phyloP scores from a whole-genome alignment of 2,797 vertebrate genomes.

The Girardinus metallicus region DNA sequence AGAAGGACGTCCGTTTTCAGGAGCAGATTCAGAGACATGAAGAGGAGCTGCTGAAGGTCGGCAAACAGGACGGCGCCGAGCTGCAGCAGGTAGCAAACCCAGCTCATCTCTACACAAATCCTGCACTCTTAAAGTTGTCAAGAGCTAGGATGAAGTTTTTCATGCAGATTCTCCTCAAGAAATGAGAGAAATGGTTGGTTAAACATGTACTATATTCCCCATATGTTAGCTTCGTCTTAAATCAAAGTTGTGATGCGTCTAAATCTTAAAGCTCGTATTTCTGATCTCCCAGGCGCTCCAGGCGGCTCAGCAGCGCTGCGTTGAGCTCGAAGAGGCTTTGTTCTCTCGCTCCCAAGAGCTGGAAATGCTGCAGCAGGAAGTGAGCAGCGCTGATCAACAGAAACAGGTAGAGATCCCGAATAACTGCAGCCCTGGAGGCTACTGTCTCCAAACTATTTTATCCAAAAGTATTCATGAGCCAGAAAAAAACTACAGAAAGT shows the following conservation, averaged over 20 bases:
- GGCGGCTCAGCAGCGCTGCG: slow-evolving; percentile 81
- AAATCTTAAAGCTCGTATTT: neutral
- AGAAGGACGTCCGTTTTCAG: slow-evolving; percentile 90
- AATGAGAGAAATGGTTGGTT: neutral
- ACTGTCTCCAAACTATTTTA: neutral
- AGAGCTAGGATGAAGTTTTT: neutral
- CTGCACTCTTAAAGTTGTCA: neutral
- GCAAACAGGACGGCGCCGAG: slow-evolving; percentile 73
- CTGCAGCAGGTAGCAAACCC: slow-evolving; percentile 85
- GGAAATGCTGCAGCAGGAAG: slow-evolving; percentile 90
- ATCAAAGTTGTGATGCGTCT: neutral
- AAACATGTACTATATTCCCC: too few relatives aligned
- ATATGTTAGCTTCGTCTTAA: too few relatives aligned
- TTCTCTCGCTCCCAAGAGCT: slow-evolving; percentile 85
- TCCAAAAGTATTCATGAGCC: too few relatives aligned
- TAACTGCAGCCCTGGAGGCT: neutral
- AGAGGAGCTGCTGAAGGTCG: slow-evolving; percentile 84
- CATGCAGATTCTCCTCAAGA: neutral
- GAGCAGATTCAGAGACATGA: slow-evolving; percentile 88
- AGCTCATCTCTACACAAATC: neutral
- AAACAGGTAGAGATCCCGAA: slow-evolving; percentile 85
- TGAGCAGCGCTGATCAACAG: slow-evolving; percentile 85
- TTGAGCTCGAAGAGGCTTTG: slow-evolving; percentile 87
- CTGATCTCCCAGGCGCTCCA: slow-evolving; percentile 79
- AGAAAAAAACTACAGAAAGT: too few relatives aligned